Conservation (phyloP, 1,140 invertebrate genomes). For the Lasioglossum albipes region DNA sequence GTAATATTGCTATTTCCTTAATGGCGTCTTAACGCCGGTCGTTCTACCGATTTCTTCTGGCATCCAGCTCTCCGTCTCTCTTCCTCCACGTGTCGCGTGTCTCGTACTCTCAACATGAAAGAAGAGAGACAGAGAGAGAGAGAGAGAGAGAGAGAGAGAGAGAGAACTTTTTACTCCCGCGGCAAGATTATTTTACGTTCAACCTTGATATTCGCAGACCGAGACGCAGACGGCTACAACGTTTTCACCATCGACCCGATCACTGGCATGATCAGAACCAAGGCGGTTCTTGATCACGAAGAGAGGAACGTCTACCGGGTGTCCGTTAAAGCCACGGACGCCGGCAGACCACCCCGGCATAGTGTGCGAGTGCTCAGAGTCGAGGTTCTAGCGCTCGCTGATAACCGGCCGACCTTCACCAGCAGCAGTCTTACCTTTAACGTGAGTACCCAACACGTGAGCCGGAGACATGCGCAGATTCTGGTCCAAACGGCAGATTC, state of each 20-base stretch:
- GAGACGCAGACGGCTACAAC: slow-evolving; percentile 90
- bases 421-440: slow-evolving; percentile 93
- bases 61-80: background rate
- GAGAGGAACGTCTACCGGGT: slow-evolving; percentile 92
- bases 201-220: slow-evolving; percentile 74
- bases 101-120: no score
- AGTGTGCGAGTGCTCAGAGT: slow-evolving; percentile 90
- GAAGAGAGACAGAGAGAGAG: no score
- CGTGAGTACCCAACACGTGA: slow-evolving; percentile 80
- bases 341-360: slow-evolving; percentile 89
- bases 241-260: slow-evolving; percentile 92
- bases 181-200: slow-evolving; percentile 1
- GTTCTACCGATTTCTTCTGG: background rate
- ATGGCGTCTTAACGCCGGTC: slow-evolving; percentile 7
- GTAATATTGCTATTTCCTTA: slow-evolving; percentile 25
- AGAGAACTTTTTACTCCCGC: background rate
- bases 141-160: no score
- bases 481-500: no score
- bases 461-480: background rate
- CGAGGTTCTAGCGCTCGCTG: slow-evolving; percentile 94
- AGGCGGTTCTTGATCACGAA: slow-evolving; percentile 93
- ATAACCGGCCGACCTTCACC: slow-evolving; percentile 94
- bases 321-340: slow-evolving; percentile 92
- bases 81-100: background rate
- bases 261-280: slow-evolving; percentile 93